Percentiles rank a stretch among this genome's conserved stretches.
Conservation (phyloP, 2,797 vertebrate species). For the Pseudochromis fuscus region DNA sequence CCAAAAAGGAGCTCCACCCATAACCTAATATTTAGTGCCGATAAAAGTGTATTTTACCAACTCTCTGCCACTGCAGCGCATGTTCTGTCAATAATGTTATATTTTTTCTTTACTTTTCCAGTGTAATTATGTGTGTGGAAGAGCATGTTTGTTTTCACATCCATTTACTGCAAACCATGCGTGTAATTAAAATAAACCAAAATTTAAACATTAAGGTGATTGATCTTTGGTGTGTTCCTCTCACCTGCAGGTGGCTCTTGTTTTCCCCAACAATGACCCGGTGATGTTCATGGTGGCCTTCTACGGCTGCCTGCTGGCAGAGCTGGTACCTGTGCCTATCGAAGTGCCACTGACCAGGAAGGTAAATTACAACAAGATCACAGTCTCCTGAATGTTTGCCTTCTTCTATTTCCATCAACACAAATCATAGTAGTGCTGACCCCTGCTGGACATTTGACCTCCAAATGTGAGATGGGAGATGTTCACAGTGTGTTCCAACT, state of each 20-base stretch:
- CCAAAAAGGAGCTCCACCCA: too few species aligned
- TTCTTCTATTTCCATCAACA: too few species aligned
- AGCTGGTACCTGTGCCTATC: constrained; percentile 95
- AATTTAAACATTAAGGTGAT: neutral
- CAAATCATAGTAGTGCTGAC: constrained; percentile 55
- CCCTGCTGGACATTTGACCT: constrained; percentile 69
- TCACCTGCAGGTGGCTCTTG: constrained; percentile 91
- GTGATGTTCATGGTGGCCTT: constrained; percentile 99
- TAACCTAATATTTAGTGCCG: constrained; percentile 19
- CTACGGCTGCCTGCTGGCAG: constrained; percentile 95
- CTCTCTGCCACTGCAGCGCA: neutral
- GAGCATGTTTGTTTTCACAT: constrained; percentile 3
- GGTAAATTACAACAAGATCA: constrained; percentile 83
- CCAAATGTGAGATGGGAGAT: neutral
- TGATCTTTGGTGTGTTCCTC: neutral
- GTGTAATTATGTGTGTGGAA: neutral
- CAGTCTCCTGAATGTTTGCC: constrained; percentile 1
- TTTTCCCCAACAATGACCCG: constrained; percentile 96
- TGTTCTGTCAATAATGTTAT: too few species aligned
- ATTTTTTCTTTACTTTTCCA: neutral
- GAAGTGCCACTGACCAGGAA: constrained; percentile 97
- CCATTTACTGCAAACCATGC: neutral
- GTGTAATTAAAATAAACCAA: neutral
- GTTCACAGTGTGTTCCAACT: neutral
- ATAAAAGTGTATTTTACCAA: neutral